Evolutionary conservation across 2,113 vertebrate genomes (phyloP).

Genomic region (Gnathonemus echidnorhynchus): DNA sequence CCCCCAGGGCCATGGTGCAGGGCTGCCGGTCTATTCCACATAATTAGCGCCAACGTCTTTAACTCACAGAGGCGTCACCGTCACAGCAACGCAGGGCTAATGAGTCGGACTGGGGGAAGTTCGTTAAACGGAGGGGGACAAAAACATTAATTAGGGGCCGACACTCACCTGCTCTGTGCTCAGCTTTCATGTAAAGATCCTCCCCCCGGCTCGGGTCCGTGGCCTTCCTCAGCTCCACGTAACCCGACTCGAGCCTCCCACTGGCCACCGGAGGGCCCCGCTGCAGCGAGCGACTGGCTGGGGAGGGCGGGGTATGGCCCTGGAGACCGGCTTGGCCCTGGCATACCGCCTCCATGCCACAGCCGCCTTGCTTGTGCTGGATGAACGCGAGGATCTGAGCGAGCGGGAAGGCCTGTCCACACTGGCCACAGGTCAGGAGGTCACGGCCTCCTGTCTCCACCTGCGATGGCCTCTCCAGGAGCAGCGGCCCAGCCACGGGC

Average conservation of each 20-base stretch:
- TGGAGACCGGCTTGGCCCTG: not conserved
- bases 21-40: conserved; percentile 58
- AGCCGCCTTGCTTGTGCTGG: conserved; percentile 67
- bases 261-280: not conserved
- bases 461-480: conserved; percentile 24
- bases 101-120: conserved; percentile 56
- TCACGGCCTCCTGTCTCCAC: conserved; percentile 41
- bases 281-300: conserved; percentile 43
- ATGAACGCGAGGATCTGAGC: conserved; percentile 69
- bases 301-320: conserved; percentile 53
- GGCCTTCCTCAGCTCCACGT: conserved; percentile 54
- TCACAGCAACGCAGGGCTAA: conserved; percentile 66
- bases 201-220: conserved; percentile 41
- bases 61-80: conserved; percentile 52
- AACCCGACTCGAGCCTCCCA: conserved; percentile 39
- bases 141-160: conserved; percentile 56
- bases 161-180: conserved; percentile 58
- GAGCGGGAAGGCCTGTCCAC: conserved; percentile 64
- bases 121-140: conserved; percentile 34
- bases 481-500: not conserved
- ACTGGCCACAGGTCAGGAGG: conserved; percentile 68
- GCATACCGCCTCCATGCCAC: conserved; percentile 27
- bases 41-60: conserved; percentile 64
- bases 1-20: conserved; percentile 34
- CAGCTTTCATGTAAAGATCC: conserved; percentile 46